Evolutionary conservation across 2,888 invertebrate genomes (phyloP).

Genomic region (Tricholauxania praeusta): DNA sequence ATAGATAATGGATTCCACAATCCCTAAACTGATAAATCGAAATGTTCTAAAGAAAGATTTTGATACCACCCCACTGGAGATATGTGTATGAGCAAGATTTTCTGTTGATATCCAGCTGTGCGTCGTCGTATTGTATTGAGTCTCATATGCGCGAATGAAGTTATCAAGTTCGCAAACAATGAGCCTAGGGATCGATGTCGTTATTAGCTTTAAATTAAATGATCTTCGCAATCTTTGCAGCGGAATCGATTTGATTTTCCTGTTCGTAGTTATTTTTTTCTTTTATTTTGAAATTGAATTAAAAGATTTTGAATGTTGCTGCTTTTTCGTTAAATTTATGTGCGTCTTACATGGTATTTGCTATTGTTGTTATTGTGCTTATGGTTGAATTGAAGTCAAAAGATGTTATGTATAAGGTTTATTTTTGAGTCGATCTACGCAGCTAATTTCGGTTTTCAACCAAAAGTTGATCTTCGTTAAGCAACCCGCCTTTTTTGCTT

Average conservation of each 20-base stretch:
- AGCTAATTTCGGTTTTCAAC: neutral
- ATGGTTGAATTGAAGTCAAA: neutral
- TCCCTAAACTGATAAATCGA: too few species aligned
- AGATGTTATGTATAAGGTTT: too few species aligned
- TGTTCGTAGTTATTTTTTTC: too few species aligned
- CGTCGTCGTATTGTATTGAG: constrained; percentile 6
- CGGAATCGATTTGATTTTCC: too few species aligned
- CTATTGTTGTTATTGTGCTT: neutral
- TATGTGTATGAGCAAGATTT: constrained; percentile 1
- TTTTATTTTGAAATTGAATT: constrained; percentile 34
- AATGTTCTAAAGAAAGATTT: neutral
- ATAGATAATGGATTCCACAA: too few species aligned
- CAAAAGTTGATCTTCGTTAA: neutral
- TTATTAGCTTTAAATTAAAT: constrained; percentile 38
- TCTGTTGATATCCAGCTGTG: constrained; percentile 17
- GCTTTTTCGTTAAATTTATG: constrained; percentile 31
- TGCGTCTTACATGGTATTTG: constrained; percentile 13
- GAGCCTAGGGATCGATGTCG: constrained; percentile 26
- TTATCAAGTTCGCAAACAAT: constrained; percentile 39
- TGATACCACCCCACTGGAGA: neutral
- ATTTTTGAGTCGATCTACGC: too few species aligned
- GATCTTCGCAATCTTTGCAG: constrained; percentile 20
- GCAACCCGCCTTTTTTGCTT: neutral
- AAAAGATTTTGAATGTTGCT: constrained; percentile 31
- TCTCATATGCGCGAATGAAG: constrained; percentile 35